Percentiles rank a stretch among this genome's conserved stretches.
phyloP scores from a whole-genome alignment of 2,797 vertebrate genomes.

The Diplodus sargus region DNA sequence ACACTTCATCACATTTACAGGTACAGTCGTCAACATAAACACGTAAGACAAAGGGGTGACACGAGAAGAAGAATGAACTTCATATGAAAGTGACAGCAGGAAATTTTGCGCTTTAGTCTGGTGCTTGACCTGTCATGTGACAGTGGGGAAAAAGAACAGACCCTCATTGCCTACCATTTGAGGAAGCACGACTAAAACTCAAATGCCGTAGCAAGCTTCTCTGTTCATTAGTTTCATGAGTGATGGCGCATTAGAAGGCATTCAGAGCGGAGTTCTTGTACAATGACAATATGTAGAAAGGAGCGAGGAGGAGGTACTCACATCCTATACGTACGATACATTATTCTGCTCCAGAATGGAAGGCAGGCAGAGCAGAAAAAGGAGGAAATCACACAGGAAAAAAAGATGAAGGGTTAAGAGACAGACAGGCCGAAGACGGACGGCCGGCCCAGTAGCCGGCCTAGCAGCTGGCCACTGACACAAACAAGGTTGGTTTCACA shows the following conservation, averaged over 20 bases:
- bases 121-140: conserved; percentile 12
- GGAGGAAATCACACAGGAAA: conserved; percentile 87
- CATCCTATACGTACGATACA: conserved; percentile 99
- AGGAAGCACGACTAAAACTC: conserved; percentile 13
- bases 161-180: background rate
- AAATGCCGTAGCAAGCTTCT: conserved; percentile 8
- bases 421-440: conserved; percentile 41
- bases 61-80: conserved; percentile 3
- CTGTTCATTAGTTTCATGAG: conserved; percentile 7
- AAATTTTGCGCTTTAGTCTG: conserved; percentile 24
- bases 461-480: conserved; percentile 1
- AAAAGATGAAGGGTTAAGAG: conserved; percentile 80
- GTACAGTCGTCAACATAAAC: background rate
- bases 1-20: background rate
- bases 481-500: conserved; percentile 55
- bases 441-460: background rate
- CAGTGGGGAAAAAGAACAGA: background rate
- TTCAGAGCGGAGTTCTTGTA: conserved; percentile 31
- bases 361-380: conserved; percentile 94
- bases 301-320: conserved; percentile 89
- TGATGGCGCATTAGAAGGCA: conserved; percentile 3
- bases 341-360: conserved; percentile 96
- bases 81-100: conserved; percentile 1
- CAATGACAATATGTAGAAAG: conserved; percentile 40
- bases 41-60: background rate